Evolutionary conservation across 2,113 vertebrate genomes (phyloP), one percentile per base, ranked within the genome.

Genomic region (Nibea coibor): DNA sequence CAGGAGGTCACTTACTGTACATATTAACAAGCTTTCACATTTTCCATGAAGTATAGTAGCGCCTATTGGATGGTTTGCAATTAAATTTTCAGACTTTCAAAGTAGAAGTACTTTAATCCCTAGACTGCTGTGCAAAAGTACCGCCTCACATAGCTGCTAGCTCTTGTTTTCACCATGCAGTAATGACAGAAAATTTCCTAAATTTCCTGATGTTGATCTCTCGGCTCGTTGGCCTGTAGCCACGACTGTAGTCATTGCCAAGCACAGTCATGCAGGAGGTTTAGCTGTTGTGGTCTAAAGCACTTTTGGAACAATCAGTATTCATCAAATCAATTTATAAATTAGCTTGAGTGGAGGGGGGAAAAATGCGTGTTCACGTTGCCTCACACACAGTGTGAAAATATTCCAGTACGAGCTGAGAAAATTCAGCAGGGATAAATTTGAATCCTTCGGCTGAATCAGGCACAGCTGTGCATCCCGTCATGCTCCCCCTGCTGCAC

Each of bases 241-340:
- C 48, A 35, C n/a, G 10, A 5, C 39, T 68, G 20, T 26, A 74
- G 67, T 43, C 68, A 3, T 73, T 74, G 58, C 62, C 68, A 69
- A 51, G 51, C 45, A 72, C 28, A 57, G 28, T 64, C 47, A 53
- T 51, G 61, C 26, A 48, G 75, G 28, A 24, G 64, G 51, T 56
- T 72, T 35, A 24, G 57, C 35, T 72, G 75, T 10, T 42, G 65
- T 72, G 61, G 24, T 78, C 62, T 48, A 63, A 20, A 50, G 68
- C 80, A 47, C 50, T 61, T 85, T 45, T 73, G 57, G 61, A 78
- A 78, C 76, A 72, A 88, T 86, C 54, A 48, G 51, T 64, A 83
- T 79, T 83, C 67, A 78, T 74, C 43, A 75, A 72, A 84, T 72
- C 53, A 59, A 63, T 22, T 68, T 70, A 71, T 31, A 15, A 80